Conservation (phyloP, 2,113 vertebrate species). For the Siphamia tubifer region DNA sequence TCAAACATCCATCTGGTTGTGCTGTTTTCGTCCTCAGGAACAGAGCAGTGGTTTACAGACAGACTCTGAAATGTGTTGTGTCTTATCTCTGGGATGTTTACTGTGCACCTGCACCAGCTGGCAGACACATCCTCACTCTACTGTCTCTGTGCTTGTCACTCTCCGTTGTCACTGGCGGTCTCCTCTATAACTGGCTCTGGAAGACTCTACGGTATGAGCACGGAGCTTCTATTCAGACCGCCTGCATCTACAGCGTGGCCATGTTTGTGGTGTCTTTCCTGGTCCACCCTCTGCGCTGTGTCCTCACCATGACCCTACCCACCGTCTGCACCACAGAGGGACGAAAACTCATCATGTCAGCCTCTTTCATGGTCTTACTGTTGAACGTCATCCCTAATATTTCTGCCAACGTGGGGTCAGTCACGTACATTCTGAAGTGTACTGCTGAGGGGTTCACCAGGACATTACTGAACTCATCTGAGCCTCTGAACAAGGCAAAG, state of each 20-base stretch:
- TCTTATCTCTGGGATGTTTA: conserved; percentile 82
- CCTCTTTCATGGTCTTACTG: conserved; percentile 81
- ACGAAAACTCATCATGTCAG: conserved; percentile 83
- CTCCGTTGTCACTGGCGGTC: conserved; percentile 57
- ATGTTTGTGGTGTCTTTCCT: conserved; percentile 79
- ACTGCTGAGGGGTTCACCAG: conserved; percentile 84
- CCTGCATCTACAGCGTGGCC: conserved; percentile 71
- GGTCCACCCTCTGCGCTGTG: conserved; percentile 88
- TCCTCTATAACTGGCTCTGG: conserved; percentile 86
- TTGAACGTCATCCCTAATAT: conserved; percentile 86
- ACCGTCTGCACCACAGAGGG: conserved; percentile 88
- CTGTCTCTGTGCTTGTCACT: conserved; percentile 80
- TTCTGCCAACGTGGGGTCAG: conserved; percentile 77
- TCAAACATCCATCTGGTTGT: background rate
- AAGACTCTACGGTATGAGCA: conserved; percentile 76
- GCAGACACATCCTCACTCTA: conserved; percentile 77
- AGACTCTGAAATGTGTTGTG: conserved; percentile 23
- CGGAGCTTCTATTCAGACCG: conserved; percentile 5
- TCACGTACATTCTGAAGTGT: conserved; percentile 83
- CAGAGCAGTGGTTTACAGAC: conserved; percentile 10
- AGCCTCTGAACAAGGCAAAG: conserved; percentile 73
- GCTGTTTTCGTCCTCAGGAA: conserved; percentile 28
- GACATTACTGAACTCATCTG: conserved; percentile 85
- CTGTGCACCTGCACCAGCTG: conserved; percentile 77
- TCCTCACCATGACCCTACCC: conserved; percentile 86